Conservation (phyloP, 1,140 invertebrate species). For the Trichomalopsis sarcophagae region DNA sequence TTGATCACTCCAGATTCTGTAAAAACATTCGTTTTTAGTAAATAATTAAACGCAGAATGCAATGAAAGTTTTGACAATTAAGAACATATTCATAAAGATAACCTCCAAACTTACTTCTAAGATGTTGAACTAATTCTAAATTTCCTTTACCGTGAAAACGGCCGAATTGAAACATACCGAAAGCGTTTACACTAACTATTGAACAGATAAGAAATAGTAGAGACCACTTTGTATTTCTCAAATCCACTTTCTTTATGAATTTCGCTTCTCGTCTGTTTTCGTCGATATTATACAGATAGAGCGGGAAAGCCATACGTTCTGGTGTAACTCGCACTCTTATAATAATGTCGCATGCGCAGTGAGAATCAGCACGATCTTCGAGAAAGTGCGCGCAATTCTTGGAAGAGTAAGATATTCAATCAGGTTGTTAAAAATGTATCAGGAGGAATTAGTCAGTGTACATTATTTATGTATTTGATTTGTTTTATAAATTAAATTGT, state of each 20-base stretch:
- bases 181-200: constrained; percentile 43
- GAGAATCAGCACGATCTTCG: too few relatives aligned
- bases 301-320: too few relatives aligned
- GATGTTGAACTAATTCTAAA: constrained; percentile 87
- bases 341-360: too few relatives aligned
- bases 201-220: constrained; percentile 48
- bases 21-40: constrained; percentile 62
- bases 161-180: constrained; percentile 77
- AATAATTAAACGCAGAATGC: constrained; percentile 40
- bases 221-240: constrained; percentile 28
- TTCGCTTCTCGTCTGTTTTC: not conserved
- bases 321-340: too few relatives aligned
- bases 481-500: too few relatives aligned
- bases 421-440: too few relatives aligned
- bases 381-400: too few relatives aligned
- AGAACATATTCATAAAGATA: not conserved
- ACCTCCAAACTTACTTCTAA: constrained; percentile 81
- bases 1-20: constrained; percentile 91
- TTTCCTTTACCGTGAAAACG: constrained; percentile 90
- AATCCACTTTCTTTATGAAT: constrained; percentile 19
- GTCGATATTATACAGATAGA: too few relatives aligned
- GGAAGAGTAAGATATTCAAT: too few relatives aligned
- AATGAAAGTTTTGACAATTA: not conserved
- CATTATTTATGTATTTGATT: too few relatives aligned
- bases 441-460: too few relatives aligned